Conservation (phyloP, 1,140 invertebrate genomes). For the Neotoxoptera formosana region DNA sequence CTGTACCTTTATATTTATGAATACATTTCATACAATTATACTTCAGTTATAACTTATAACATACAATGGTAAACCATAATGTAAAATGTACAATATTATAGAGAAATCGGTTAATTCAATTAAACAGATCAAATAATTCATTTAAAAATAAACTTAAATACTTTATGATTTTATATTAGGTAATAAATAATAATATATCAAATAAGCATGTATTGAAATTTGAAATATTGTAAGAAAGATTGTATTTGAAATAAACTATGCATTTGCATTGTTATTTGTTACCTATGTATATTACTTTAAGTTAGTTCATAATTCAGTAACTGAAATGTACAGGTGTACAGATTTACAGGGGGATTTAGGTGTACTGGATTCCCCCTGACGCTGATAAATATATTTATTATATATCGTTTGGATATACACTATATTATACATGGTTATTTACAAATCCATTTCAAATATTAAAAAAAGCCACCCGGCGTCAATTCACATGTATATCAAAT, state of each 20-base stretch:
- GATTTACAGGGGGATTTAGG: no score
- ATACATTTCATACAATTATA: neutral
- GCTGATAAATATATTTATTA: no score
- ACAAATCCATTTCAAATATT: no score
- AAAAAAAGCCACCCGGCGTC: no score
- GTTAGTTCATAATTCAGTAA: neutral
- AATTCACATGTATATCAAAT: no score
- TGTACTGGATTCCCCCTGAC: no score
- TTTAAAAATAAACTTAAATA: neutral
- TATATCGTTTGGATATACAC: no score
- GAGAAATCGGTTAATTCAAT: neutral
- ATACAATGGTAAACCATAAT: neutral
- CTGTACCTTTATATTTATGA: neutral
- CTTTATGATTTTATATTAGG: neutral
- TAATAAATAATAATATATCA: no score
- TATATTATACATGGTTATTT: no score
- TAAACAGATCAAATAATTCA: neutral
- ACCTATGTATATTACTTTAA: neutral
- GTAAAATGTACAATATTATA: neutral
- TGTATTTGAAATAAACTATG: neutral
- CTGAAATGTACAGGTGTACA: no score
- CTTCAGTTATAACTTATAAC: neutral
- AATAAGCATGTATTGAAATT: neutral
- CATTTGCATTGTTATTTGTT: neutral
- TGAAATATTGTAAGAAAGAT: neutral